These are phyloP conservation scores for Lagocephalus sceleratus DNA, from an alignment of 2,797 vertebrate species.

Conservation along the genomic window DNA sequence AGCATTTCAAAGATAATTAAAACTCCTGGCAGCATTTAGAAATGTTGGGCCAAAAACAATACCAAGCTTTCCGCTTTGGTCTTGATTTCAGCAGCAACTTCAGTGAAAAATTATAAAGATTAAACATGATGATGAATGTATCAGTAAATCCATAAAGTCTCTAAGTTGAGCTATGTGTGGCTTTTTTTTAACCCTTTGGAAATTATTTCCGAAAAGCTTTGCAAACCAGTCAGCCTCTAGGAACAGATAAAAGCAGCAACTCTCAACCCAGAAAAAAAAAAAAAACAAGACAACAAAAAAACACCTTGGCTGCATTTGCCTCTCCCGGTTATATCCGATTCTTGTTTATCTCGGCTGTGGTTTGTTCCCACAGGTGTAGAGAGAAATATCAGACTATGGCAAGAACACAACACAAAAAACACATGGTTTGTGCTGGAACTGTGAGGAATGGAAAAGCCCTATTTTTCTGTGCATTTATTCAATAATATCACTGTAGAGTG, in stretches of 20 bases:
- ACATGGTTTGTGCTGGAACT: background rate
- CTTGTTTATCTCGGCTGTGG: constrained; percentile 5
- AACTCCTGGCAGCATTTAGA: background rate
- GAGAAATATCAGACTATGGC: background rate
- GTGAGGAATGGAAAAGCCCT: background rate
- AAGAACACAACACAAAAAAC: constrained; percentile 5
- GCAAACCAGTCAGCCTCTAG: constrained; percentile 9
- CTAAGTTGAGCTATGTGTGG: no score
- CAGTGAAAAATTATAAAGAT: background rate
- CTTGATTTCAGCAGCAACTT: no score
- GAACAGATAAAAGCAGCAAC: constrained; percentile 6
- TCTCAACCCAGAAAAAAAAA: background rate
- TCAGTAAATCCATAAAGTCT: background rate
- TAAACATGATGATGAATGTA: background rate
- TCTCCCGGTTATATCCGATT: background rate
- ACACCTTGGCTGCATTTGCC: constrained; percentile 7
- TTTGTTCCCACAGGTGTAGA: constrained; percentile 6
- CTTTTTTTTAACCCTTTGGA: no score
- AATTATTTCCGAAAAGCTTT: background rate
- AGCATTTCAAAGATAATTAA: background rate
- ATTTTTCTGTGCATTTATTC: constrained; percentile 7
- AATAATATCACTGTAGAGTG: constrained; percentile 16
- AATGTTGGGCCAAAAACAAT: background rate
- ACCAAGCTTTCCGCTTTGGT: no score
- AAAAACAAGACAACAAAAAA: background rate